Evolutionary conservation across 2,113 vertebrate genomes (phyloP).

Genomic region (Pantherophis guttatus): DNA sequence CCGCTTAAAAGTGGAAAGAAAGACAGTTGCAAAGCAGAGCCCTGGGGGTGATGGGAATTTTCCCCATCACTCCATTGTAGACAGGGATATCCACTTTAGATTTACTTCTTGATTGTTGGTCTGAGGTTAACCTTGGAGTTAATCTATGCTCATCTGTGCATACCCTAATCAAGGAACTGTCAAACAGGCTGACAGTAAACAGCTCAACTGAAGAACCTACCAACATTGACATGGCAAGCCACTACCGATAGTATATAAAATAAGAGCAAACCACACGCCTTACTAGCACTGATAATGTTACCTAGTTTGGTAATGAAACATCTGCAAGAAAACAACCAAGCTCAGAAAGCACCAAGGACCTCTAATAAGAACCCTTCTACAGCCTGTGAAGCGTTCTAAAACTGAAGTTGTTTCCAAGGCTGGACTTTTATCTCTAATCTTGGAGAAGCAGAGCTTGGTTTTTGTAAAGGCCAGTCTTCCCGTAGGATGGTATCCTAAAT

Average conservation of each 20-base stretch:
- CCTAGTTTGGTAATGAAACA: no score
- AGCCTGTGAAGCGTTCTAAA: not conserved
- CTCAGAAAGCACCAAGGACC: no score
- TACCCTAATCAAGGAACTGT: no score
- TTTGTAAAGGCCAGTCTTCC: not conserved
- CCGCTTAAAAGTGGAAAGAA: not conserved
- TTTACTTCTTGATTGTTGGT: no score
- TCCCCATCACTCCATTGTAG: not conserved
- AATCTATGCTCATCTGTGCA: no score
- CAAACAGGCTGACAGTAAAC: no score
- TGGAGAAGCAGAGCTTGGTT: not conserved
- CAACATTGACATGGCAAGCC: no score
- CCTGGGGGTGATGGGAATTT: not conserved
- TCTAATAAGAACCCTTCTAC: not conserved
- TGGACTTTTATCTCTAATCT: not conserved
- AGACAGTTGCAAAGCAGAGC: not conserved
- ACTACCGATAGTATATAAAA: not conserved
- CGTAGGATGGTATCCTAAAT: not conserved
- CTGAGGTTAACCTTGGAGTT: no score
- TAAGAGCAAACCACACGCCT: not conserved
- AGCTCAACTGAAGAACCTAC: no score
- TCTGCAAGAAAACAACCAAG: no score
- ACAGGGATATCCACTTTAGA: not conserved
- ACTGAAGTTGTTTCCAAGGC: not conserved
- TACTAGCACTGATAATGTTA: no score